These are phyloP conservation scores for Scomber japonicus DNA, from an alignment of 2,113 vertebrate species.

Conservation along the genomic window DNA sequence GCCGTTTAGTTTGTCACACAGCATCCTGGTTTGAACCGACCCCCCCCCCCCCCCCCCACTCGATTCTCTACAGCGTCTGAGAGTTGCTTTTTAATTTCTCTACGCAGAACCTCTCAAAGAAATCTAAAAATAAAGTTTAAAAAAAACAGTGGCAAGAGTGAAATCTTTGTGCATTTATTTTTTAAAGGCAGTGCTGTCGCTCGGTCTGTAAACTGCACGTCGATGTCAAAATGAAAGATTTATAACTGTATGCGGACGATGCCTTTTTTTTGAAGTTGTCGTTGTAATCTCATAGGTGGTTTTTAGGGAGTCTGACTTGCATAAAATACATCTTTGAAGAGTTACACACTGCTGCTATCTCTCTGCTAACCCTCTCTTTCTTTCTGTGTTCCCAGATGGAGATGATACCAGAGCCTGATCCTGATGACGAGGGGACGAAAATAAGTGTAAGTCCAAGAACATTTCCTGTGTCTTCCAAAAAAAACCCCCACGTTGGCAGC, in stretches of 20 bases:
- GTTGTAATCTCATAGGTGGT: slow-evolving; percentile 16
- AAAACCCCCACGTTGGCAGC: neutral
- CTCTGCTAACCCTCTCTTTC: slow-evolving; percentile 30
- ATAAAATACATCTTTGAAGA: slow-evolving; percentile 8
- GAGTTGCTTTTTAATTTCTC: slow-evolving; percentile 45
- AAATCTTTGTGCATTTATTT: slow-evolving; percentile 47
- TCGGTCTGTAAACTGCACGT: slow-evolving; percentile 44
- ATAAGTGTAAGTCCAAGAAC: slow-evolving; percentile 84
- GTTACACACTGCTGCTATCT: neutral
- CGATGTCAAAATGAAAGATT: slow-evolving; percentile 62
- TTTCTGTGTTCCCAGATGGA: slow-evolving; percentile 80
- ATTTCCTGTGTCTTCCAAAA: neutral
- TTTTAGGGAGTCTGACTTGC: slow-evolving; percentile 22
- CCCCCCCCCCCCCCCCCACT: no score
- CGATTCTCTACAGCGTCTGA: no score
- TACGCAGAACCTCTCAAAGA: slow-evolving; percentile 42
- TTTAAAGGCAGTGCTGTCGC: slow-evolving; percentile 29
- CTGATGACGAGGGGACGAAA: slow-evolving; percentile 86
- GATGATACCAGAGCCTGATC: slow-evolving; percentile 81
- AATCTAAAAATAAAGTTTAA: slow-evolving; percentile 56
- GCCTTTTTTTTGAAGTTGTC: neutral
- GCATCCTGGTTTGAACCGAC: slow-evolving; percentile 20
- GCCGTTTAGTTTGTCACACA: slow-evolving; percentile 31
- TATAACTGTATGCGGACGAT: slow-evolving; percentile 37
- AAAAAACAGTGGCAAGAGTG: slow-evolving; percentile 29